These are phyloP conservation scores for Stylophora pistillata DNA, from an alignment of 64 coral and sea anemone genomes.

Conservation along the genomic window DNA sequence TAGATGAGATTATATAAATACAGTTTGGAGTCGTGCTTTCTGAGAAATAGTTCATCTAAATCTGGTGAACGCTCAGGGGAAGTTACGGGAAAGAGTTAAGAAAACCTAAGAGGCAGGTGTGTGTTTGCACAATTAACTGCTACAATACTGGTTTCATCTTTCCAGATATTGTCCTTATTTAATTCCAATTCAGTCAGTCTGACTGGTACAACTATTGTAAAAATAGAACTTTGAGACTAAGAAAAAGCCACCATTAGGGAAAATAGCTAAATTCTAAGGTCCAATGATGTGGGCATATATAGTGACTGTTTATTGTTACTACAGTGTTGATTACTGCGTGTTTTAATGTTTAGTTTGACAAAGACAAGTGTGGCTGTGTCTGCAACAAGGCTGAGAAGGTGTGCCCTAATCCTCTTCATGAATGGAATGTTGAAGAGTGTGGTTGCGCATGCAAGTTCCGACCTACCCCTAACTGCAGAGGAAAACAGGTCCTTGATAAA, in stretches of 20 bases:
- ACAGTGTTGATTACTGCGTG: neutral
- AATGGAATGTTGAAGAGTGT: conserved; percentile 23
- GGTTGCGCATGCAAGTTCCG: conserved; percentile 11
- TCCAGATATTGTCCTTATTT: too few species aligned
- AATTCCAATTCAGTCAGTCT: too few species aligned
- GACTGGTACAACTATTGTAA: too few species aligned
- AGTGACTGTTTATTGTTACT: neutral
- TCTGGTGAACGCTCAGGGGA: too few species aligned
- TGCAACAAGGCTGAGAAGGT: neutral
- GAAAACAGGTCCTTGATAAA: neutral
- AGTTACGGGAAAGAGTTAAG: too few species aligned
- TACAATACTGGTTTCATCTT: too few species aligned
- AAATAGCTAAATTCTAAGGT: neutral
- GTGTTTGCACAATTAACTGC: too few species aligned
- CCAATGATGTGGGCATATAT: neutral
- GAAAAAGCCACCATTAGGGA: too few species aligned
- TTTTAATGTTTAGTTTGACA: neutral
- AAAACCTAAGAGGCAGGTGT: too few species aligned
- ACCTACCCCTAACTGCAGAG: neutral
- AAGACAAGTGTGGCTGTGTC: neutral
- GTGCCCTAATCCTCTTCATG: neutral
- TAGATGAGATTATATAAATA: neutral
- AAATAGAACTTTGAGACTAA: too few species aligned
- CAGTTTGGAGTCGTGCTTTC: too few species aligned
- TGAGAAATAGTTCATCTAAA: too few species aligned